These are phyloP conservation scores for Elanus axillaris DNA, from an alignment of 2,113 vertebrate species.

Conservation along the genomic window DNA sequence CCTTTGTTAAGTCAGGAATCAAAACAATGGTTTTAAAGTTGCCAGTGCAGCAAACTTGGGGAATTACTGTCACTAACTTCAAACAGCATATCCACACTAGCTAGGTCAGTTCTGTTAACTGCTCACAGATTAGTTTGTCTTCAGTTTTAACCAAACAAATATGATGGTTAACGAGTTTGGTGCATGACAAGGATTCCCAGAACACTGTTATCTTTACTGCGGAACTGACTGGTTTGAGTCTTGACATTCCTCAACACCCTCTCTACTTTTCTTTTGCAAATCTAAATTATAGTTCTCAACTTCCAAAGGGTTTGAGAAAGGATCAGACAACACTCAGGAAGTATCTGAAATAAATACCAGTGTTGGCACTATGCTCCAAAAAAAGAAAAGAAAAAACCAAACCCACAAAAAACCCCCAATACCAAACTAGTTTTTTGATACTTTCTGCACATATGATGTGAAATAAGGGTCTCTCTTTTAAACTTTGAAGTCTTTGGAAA, in stretches of 20 bases:
- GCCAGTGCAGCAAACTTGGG: background rate
- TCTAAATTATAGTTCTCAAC: background rate
- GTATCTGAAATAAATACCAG: background rate
- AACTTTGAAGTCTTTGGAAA: background rate
- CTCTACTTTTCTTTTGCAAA: background rate
- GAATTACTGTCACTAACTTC: background rate
- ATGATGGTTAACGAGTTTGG: accelerated
- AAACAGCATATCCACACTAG: background rate
- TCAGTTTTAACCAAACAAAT: background rate
- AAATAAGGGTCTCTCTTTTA: background rate
- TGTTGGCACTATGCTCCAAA: background rate
- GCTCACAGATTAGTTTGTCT: accelerated
- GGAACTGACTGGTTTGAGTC: background rate
- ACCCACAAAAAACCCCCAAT: background rate
- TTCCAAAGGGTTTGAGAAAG: background rate
- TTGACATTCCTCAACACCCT: background rate
- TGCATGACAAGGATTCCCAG: accelerated
- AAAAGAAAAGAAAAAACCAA: background rate
- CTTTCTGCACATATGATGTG: background rate
- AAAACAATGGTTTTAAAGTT: background rate
- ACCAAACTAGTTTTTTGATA: background rate
- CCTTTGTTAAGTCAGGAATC: background rate
- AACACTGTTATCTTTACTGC: background rate
- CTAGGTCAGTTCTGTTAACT: background rate
- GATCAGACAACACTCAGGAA: background rate